Evolutionary conservation across 2,888 invertebrate genomes (phyloP), one percentile per base, ranked within the genome.

Genomic region (Aproaerema taeniolella): DNA sequence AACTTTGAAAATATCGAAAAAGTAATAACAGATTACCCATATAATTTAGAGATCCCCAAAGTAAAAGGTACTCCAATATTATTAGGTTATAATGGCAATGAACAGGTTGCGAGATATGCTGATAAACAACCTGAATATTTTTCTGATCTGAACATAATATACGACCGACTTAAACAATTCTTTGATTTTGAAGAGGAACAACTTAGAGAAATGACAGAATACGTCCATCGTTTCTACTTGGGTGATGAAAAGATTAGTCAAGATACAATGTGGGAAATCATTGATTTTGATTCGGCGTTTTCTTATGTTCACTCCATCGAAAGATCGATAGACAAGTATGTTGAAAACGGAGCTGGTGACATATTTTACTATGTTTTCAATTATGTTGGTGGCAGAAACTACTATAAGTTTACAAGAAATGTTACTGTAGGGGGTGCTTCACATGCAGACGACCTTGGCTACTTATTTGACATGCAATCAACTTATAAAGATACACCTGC

Each of bases 331-430:
- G 38, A 44, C 2, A 66, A 58, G 31, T 72, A 53, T 45, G 37
- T 68, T 1, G 49, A 56, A 1, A 58, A 46, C 31, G 51, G 46
- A 6, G 63, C 59, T 1, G 44, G 47, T 0, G 38, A 54, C 2
- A 58, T 79, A 11, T 80, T 55, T 36, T 65, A 67, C 10, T 79
- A 78, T 16, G 45, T 73, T 46, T 80, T 80, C 52, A 53, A 65
- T 0, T 76, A 76, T 25, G 47, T 41, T 8, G 73, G 78, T 8
- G 56, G 40, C 4, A 54, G 61, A 38, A 73, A 64, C 47, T 48
- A 43, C 10, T 28, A 38, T 0, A 64, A 60, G 43, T 28, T 29
- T 0, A 17, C 10, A 2, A 1, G 10, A 7, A 70, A 61, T 13
- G 36, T 65, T 0, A 51, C 54, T 4, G 32, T 45, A 4, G 49